Conservation (phyloP, 2,797 vertebrate species). For the Lithobates pipiens region DNA sequence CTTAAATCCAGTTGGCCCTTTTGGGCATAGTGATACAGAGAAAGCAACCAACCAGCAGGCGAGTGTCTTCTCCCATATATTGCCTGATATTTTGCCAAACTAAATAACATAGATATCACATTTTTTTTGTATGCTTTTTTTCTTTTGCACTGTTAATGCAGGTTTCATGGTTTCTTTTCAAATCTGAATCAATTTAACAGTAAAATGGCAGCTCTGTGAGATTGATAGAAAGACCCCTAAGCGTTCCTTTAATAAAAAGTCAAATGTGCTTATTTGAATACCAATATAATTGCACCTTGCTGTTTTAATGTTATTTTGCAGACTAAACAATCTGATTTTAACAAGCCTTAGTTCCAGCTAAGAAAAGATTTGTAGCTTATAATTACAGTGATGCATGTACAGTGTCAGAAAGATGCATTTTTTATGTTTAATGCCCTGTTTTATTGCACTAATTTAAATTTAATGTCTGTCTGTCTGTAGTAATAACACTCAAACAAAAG, state of each 20-base stretch:
- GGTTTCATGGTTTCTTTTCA: slow-evolving; percentile 17
- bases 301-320: slow-evolving; percentile 57
- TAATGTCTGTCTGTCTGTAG: slow-evolving; percentile 80
- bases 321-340: slow-evolving; percentile 62
- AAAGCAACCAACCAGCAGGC: neutral
- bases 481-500: slow-evolving; percentile 82
- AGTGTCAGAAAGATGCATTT: slow-evolving; percentile 77
- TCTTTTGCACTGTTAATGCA: neutral
- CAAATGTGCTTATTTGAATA: slow-evolving; percentile 56
- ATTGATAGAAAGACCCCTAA: slow-evolving; percentile 52
- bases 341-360: slow-evolving; percentile 55
- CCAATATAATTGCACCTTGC: slow-evolving; percentile 60
- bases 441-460: slow-evolving; percentile 84
- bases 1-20: no score
- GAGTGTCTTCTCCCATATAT: neutral
- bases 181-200: slow-evolving; percentile 47
- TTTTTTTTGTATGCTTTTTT: neutral
- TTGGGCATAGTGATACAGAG: neutral
- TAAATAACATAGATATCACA: slow-evolving; percentile 9
- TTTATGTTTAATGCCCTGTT: slow-evolving; percentile 81
- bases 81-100: slow-evolving; percentile 5
- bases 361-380: slow-evolving; percentile 75
- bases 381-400: slow-evolving; percentile 80
- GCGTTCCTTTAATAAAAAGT: slow-evolving; percentile 61
- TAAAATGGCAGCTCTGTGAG: slow-evolving; percentile 35